phyloP scores from a whole-genome alignment of 1,140 invertebrate species.

The Drosophila sechellia region DNA sequence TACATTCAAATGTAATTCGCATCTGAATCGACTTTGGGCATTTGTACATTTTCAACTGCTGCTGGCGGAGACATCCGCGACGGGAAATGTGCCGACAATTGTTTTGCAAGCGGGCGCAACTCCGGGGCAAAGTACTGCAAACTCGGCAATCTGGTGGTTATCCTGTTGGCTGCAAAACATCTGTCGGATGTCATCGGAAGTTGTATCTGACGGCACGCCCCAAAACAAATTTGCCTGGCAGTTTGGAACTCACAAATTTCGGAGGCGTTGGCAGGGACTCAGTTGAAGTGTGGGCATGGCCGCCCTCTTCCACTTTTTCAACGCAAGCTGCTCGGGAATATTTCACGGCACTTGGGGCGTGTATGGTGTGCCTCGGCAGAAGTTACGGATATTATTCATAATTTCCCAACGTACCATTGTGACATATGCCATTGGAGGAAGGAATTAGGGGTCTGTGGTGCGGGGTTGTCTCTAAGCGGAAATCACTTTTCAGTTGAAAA shows the following conservation, averaged over 20 bases:
- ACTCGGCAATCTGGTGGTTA: slow-evolving; percentile 12
- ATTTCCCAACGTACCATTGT: slow-evolving; percentile 71
- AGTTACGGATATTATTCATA: slow-evolving; percentile 83
- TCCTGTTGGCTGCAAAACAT: slow-evolving; percentile 61
- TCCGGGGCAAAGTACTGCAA: slow-evolving; percentile 17
- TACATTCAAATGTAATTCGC: slow-evolving; percentile 52
- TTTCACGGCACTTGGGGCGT: slow-evolving; percentile 23
- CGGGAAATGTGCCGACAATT: slow-evolving; percentile 64
- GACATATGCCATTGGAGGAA: slow-evolving; percentile 36
- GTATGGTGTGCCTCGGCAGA: slow-evolving; percentile 40
- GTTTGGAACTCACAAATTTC: slow-evolving; percentile 3
- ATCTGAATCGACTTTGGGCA: slow-evolving; percentile 39
- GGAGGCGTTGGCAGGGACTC: slow-evolving; percentile 33
- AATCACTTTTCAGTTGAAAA: slow-evolving; percentile 31
- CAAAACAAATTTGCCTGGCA: slow-evolving; percentile 32
- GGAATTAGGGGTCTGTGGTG: slow-evolving; percentile 33
- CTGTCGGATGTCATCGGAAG: slow-evolving; percentile 81
- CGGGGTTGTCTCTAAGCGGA: slow-evolving; percentile 64
- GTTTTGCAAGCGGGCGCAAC: slow-evolving; percentile 76
- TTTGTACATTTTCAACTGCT: slow-evolving; percentile 14
- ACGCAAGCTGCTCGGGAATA: slow-evolving; percentile 62
- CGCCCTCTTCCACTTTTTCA: slow-evolving; percentile 52
- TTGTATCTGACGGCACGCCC: slow-evolving; percentile 81
- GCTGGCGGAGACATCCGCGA: slow-evolving; percentile 70
- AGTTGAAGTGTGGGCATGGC: slow-evolving; percentile 39